These are phyloP conservation scores for Nothocercus julius DNA, from an alignment of 2,113 vertebrate species.

Conservation along the genomic window DNA sequence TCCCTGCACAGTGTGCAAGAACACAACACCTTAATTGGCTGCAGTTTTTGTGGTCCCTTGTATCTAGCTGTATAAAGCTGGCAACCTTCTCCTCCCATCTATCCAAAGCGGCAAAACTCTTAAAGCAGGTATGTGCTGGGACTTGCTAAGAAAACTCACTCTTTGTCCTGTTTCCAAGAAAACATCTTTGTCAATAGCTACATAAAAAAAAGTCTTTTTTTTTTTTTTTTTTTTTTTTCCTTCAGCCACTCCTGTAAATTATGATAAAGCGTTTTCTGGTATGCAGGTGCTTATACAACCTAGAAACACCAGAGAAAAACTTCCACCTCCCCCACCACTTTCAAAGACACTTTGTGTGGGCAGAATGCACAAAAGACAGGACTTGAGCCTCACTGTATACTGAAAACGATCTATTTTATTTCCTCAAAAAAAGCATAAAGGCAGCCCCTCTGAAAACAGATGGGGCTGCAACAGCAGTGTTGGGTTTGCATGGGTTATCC, in stretches of 20 bases:
- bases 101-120: neutral
- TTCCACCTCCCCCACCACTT: neutral
- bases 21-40: neutral
- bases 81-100: neutral
- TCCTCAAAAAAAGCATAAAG: neutral
- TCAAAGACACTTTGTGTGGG: neutral
- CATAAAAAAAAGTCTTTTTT: too few relatives aligned
- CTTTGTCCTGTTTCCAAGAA: neutral
- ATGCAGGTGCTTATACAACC: neutral
- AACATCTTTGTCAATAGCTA: neutral
- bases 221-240: rapidly evolving
- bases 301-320: neutral
- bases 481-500: neutral
- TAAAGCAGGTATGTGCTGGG: rapidly evolving
- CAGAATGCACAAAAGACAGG: neutral
- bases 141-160: neutral
- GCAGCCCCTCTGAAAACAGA: rapidly evolving
- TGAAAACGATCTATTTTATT: neutral
- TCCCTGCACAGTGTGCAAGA: rapidly evolving
- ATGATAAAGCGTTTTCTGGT: neutral
- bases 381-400: neutral
- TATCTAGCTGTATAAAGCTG: neutral
- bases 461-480: neutral
- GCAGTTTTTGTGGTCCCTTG: neutral
- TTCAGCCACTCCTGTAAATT: neutral